Base-by-base conservation (phyloP, 2,113 vertebrate genomes). In the Cygnus buccinator region DNA sequence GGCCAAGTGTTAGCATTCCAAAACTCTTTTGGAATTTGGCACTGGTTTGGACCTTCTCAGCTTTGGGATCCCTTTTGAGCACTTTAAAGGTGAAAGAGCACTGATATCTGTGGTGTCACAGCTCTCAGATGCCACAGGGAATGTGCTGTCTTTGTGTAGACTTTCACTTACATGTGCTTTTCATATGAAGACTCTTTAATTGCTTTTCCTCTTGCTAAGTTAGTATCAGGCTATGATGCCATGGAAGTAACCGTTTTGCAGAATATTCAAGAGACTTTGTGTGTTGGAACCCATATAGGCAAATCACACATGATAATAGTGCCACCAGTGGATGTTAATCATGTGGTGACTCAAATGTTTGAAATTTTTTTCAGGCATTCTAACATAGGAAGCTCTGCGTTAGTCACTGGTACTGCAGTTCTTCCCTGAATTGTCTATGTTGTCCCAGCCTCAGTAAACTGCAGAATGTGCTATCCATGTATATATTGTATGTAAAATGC, bases 401-500 rank as follows among this genome's bases (percentile, higher is more conserved):
- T 86, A 89, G 72, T 72, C 91, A 48, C 61, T 77, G 93, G 72
- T 83, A 55, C 46, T 65, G 85, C 19, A 66, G 90, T 57, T 62
- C 70, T 94, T 67, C 48, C 23, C 74, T 92, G 46, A 92, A 43
- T 80, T 97, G 66, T 92, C 90, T 85, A 2, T 88, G 80, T 54
- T 94, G 50, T 90, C 70, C 79, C 93, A 90, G 62, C 48, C 88
- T 84, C 93, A 77, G 84, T 62, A 72, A 91, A 76, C 87, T 91
- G 43, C 94, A 87, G 79, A 80, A 93, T 59, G 87, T 94, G 87
- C 90, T 94, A 18, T 94, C 92, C 87, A 11, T 97, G 94, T 98
- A 96, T 65, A 98, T 97, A 89, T 35, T 97, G 93, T 98, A 95
- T 91, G 97, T 98, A 96, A 97, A 91, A 92, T 83, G 94, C 95